These are phyloP conservation scores for Acinonyx jubatus DNA, from an alignment of 2,113 vertebrate genomes.

Conservation along the genomic window DNA sequence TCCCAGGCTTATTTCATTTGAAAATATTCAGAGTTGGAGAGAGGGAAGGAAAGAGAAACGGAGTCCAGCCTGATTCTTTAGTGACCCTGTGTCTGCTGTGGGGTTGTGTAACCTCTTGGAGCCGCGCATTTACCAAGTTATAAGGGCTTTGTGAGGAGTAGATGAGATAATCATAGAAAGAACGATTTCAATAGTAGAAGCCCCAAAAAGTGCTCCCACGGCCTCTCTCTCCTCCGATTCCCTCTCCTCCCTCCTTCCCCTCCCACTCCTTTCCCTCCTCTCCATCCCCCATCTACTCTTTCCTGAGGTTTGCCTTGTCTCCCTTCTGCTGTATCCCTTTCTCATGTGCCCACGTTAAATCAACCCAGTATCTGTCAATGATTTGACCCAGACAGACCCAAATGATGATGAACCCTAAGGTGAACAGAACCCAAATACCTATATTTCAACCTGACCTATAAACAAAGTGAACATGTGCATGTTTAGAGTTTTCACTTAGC, in stretches of 20 bases:
- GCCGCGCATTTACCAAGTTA: neutral
- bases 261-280: no score
- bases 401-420: neutral
- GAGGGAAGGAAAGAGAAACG: conserved; percentile 34
- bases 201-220: accelerated
- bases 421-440: neutral
- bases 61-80: neutral
- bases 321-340: neutral
- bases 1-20: conserved; percentile 65
- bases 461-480: neutral
- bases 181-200: neutral
- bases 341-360: neutral
- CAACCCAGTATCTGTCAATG: neutral
- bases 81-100: neutral
- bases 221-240: neutral
- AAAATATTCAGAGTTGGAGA: conserved; percentile 59
- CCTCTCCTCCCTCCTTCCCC: no score
- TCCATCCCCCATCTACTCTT: neutral
- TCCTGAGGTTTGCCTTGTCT: no score
- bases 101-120: neutral
- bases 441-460: neutral
- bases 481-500: neutral
- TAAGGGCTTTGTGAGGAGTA: neutral
- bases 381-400: neutral
- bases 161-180: neutral